A percentile compares a stretch with the other conserved stretches of the same genome.
Conservation (phyloP, 2,888 invertebrate species). For the Rhagium mordax region DNA sequence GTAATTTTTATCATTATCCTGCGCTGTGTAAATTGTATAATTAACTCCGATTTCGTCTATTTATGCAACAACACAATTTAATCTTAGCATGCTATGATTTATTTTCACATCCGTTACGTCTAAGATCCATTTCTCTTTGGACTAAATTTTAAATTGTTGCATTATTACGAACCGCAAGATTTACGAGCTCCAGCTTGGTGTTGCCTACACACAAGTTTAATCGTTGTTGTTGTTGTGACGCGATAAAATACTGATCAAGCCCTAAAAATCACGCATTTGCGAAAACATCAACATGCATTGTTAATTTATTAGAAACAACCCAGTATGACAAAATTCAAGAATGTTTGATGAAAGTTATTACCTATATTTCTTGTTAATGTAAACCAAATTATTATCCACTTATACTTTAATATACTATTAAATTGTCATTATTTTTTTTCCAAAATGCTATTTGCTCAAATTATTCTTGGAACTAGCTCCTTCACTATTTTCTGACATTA, state of each 20-base stretch:
- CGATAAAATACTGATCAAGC: too few species aligned
- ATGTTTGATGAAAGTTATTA: too few species aligned
- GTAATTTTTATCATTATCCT: constrained; percentile 41
- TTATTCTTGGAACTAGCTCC: too few species aligned
- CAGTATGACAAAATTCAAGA: too few species aligned
- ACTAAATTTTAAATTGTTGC: constrained; percentile 50
- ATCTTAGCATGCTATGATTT: constrained; percentile 55
- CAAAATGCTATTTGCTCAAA: too few species aligned
- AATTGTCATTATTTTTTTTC: too few species aligned
- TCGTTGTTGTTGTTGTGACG: neutral
- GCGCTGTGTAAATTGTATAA: constrained; percentile 37
- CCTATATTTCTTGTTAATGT: too few species aligned
- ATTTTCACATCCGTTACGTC: constrained; percentile 54
- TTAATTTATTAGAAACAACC: too few species aligned
- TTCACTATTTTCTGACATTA: neutral
- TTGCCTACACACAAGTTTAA: neutral
- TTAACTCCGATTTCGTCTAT: constrained; percentile 54
- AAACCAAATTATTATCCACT: too few species aligned
- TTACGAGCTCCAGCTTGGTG: neutral
- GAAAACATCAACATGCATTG: too few species aligned
- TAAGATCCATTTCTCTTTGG: constrained; percentile 44
- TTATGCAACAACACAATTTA: constrained; percentile 53
- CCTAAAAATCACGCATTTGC: too few species aligned
- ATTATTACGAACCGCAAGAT: neutral
- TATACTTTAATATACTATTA: too few species aligned